Evolutionary conservation across 2,797 vertebrate genomes (phyloP), one percentile per base, ranked within the genome.

Genomic region (Takifugu ocellatus): DNA sequence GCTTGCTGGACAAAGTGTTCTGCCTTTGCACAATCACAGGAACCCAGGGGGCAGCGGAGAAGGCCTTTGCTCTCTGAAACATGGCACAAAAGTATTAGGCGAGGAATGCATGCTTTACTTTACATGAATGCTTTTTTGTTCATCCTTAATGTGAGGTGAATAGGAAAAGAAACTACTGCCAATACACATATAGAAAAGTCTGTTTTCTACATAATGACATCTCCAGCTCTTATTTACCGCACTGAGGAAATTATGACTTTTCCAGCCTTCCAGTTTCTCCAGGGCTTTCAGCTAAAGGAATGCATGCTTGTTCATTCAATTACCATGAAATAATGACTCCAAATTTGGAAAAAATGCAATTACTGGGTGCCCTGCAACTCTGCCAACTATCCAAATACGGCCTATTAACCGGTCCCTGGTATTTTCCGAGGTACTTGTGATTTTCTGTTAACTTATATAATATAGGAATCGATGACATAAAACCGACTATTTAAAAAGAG

Each of bases 21-120:
- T 73, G 83, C 71, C 62, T 82, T 80, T 62, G 62, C 82, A 92
- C 91, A 92, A 92, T 91, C 82, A 76, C 90, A 93, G 91, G 92
- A 92, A 92, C 90, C 81, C 82, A 61, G 75, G 78, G 88, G 87
- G 84, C 76, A 85, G 84, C 72, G 62, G 59, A 57, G 80, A 68
- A 63, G 74, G 74, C 81, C 83, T 73, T 56, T 68, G 66, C 70
- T 59, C 69, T 74, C 72, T 2, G 56, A 56, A 59, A 26, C 53
- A 72, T 52, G 66, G 54, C 66, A 74, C 57, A 71, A 6, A 46
- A 7, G 16, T 10, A 17, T n/a, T 46, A 5, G 16, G 21, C 44
- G 5, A 21, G n/a, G 16, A 1, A 21, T n/a, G 16, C 44, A 46
- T n/a, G 16, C 16, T 46, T 2, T 46, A 3, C n/a, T n/a, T 2